These are phyloP conservation scores for Deladenus siricidicola DNA, from an alignment of 2,888 invertebrate species.

Conservation along the genomic window DNA sequence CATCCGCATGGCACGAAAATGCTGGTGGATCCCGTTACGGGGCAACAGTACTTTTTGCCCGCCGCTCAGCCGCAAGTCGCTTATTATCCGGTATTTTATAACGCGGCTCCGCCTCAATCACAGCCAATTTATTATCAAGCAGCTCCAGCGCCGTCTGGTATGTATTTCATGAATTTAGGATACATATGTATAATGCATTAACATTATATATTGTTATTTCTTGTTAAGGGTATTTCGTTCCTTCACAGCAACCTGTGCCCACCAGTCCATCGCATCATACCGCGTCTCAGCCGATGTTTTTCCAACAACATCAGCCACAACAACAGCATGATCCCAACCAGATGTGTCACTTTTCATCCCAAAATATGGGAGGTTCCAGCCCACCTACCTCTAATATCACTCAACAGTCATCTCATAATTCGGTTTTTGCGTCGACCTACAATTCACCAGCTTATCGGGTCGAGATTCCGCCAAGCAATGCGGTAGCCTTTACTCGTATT, in stretches of 20 bases:
- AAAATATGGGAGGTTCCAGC: conserved; percentile 4
- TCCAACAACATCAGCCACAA: conserved; percentile 8
- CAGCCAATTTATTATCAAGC: conserved; percentile 17
- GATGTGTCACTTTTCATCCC: not conserved
- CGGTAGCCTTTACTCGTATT: not conserved
- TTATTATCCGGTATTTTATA: conserved; percentile 26
- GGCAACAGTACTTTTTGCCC: conserved; percentile 31
- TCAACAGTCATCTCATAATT: conserved; percentile 1
- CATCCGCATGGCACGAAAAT: conserved; percentile 18
- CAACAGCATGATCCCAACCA: conserved; percentile 7
- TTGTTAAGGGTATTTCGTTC: not conserved
- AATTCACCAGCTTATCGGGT: conserved; percentile 18
- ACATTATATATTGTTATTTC: too few relatives aligned
- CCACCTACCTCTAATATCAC: too few relatives aligned
- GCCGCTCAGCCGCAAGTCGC: conserved; percentile 24
- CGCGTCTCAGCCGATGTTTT: conserved; percentile 3
- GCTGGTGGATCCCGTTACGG: conserved; percentile 30
- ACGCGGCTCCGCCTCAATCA: conserved; percentile 13
- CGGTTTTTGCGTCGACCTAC: too few relatives aligned
- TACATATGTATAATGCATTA: too few relatives aligned
- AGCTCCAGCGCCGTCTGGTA: conserved; percentile 3
- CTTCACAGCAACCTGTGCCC: not conserved
- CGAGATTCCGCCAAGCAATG: conserved; percentile 26
- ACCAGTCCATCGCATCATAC: conserved; percentile 7
- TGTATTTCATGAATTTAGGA: too few relatives aligned